Evolutionary conservation across 2,113 vertebrate genomes (phyloP).

Genomic region (Nasalis larvatus): DNA sequence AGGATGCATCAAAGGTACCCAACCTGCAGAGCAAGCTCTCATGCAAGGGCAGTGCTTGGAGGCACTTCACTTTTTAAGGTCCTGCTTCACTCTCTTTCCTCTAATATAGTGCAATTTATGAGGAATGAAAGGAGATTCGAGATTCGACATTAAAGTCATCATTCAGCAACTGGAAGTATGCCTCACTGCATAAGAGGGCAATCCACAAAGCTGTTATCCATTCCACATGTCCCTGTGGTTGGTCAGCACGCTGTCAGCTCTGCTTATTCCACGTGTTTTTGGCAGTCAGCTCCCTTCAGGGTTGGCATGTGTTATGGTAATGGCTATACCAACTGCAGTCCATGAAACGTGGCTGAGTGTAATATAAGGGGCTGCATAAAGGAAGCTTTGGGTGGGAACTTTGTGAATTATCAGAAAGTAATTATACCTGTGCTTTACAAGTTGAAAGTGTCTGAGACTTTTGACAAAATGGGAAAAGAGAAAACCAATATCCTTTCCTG

Average conservation of each 20-base stretch:
- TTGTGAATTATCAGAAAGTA: slow-evolving; percentile 57
- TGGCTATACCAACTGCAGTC: slow-evolving; percentile 49
- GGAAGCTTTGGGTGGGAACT: slow-evolving; percentile 33
- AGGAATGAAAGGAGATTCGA: slow-evolving; percentile 43
- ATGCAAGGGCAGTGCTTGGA: slow-evolving; percentile 40
- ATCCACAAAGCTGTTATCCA: slow-evolving; percentile 37
- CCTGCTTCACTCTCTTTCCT: slow-evolving; percentile 65
- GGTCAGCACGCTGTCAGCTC: slow-evolving; percentile 51
- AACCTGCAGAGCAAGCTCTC: slow-evolving; percentile 53
- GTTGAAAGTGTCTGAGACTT: slow-evolving; percentile 18
- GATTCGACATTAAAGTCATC: slow-evolving; percentile 55
- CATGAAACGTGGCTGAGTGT: slow-evolving; percentile 44
- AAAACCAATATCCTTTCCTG: neutral
- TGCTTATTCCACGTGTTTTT: slow-evolving; percentile 70
- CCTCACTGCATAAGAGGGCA: slow-evolving; percentile 61
- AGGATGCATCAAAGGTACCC: slow-evolving; percentile 55
- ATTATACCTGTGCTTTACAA: slow-evolving; percentile 35
- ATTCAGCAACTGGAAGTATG: slow-evolving; percentile 64
- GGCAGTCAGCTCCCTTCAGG: slow-evolving; percentile 56
- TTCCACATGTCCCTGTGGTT: slow-evolving; percentile 64
- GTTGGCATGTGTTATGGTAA: slow-evolving; percentile 6
- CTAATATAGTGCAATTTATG: slow-evolving; percentile 53
- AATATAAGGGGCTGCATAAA: slow-evolving; percentile 52
- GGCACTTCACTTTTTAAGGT: slow-evolving; percentile 62
- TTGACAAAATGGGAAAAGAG: neutral